phyloP scores from a whole-genome alignment of 1,140 invertebrate species.

The Heliconius hermathena region DNA sequence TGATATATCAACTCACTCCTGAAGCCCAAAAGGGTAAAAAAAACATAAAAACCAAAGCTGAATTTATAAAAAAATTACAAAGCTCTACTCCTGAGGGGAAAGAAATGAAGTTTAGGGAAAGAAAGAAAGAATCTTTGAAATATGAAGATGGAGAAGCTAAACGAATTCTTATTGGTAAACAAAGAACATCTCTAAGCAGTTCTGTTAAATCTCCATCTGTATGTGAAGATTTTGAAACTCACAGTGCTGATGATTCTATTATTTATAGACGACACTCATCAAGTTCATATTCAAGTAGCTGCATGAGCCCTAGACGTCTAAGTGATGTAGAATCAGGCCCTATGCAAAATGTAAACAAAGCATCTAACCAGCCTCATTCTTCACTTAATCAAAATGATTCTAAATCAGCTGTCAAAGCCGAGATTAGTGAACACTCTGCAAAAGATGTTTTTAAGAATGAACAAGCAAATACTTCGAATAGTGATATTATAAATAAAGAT shows the following conservation, averaged over 20 bases:
- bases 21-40: conserved; percentile 77
- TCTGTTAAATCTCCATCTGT: conserved; percentile 79
- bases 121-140: conserved; percentile 67
- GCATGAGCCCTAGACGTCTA: conserved; percentile 74
- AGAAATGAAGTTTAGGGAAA: conserved; percentile 78
- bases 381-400: conserved; percentile 38
- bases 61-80: conserved; percentile 83
- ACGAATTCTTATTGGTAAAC: conserved; percentile 73
- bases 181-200: conserved; percentile 62
- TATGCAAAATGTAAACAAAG: conserved; percentile 33
- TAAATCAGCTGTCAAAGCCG: conserved; percentile 32
- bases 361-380: conserved; percentile 29
- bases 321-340: conserved; percentile 66
- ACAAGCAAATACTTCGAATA: conserved; percentile 37
- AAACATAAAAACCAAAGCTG: conserved; percentile 77
- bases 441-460: conserved; percentile 59
- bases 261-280: conserved; percentile 91
- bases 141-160: conserved; percentile 73
- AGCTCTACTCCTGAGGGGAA: conserved; percentile 80
- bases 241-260: conserved; percentile 87
- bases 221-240: conserved; percentile 83
- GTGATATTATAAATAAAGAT: conserved; percentile 69
- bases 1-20: conserved; percentile 87
- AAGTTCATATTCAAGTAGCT: conserved; percentile 89
- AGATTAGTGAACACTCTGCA: conserved; percentile 24